Evolutionary conservation across 2,113 vertebrate species (phyloP).

Genomic region (Limanda limanda): DNA sequence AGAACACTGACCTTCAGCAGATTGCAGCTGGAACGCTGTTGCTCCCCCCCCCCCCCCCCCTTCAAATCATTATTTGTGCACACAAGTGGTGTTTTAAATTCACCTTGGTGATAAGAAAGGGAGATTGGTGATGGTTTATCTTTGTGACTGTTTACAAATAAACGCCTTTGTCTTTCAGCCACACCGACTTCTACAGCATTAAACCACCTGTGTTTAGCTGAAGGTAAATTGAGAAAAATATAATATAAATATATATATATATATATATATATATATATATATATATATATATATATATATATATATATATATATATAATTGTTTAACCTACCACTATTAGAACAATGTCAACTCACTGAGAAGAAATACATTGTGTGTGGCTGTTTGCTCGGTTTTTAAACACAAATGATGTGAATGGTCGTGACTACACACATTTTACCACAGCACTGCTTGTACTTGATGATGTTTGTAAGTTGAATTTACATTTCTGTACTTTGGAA

Average conservation of each 20-base stretch:
- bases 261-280: not conserved
- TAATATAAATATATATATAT: not conserved
- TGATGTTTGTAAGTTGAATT: no score
- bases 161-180: conserved; percentile 18
- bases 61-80: conserved; percentile 55
- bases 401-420: no score
- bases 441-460: no score
- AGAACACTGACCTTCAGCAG: conserved; percentile 72
- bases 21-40: conserved; percentile 33
- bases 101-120: conserved; percentile 38
- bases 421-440: no score
- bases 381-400: no score
- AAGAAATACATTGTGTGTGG: not conserved
- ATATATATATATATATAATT: not conserved
- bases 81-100: conserved; percentile 56
- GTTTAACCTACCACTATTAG: not conserved
- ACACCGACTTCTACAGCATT: conserved; percentile 3
- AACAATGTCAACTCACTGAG: not conserved
- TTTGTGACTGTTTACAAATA: conserved; percentile 37
- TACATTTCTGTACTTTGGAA: no score
- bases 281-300: not conserved
- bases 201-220: not conserved
- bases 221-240: not conserved
- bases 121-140: conserved; percentile 43
- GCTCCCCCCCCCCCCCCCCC: conserved; percentile 16